phyloP scores from a whole-genome alignment of 2,113 vertebrate genomes.

The Archilochus colubris region DNA sequence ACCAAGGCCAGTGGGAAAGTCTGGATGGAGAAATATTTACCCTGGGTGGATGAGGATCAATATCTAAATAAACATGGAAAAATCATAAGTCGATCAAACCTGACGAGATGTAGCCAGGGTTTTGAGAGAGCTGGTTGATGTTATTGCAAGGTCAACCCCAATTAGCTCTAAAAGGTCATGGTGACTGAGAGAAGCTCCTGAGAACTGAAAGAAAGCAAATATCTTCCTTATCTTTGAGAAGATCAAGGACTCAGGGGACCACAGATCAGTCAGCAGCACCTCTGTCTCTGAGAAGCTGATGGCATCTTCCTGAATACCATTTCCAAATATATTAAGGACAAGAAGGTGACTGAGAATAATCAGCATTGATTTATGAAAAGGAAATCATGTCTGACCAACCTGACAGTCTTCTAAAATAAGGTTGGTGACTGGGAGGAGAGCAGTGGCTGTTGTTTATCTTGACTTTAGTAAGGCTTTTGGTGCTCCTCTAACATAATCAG shows the following conservation, averaged over 20 bases:
- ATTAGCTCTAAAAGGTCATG: not conserved
- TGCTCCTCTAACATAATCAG: not conserved
- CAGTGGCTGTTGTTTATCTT: not conserved
- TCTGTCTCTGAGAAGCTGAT: not conserved
- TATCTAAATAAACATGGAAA: not conserved
- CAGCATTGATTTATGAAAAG: not conserved
- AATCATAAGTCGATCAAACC: not conserved
- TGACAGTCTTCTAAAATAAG: not conserved
- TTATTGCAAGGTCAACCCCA: not conserved
- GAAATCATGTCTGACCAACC: not conserved
- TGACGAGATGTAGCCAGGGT: not conserved
- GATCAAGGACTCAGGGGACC: not conserved
- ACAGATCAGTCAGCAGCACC: not conserved
- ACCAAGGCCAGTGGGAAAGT: not conserved
- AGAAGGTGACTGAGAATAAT: not conserved
- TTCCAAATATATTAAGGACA: not conserved
- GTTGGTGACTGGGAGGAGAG: not conserved
- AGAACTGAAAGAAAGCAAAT: not conserved
- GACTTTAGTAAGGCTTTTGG: not conserved
- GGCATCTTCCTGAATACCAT: not conserved
- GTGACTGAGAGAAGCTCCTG: not conserved
- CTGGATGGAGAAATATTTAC: not conserved
- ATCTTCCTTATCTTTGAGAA: not conserved
- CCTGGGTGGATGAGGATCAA: not conserved
- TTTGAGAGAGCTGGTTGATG: not conserved